Evolutionary conservation across 2,113 vertebrate species (phyloP).

Genomic region (Ochotona curzoniae): DNA sequence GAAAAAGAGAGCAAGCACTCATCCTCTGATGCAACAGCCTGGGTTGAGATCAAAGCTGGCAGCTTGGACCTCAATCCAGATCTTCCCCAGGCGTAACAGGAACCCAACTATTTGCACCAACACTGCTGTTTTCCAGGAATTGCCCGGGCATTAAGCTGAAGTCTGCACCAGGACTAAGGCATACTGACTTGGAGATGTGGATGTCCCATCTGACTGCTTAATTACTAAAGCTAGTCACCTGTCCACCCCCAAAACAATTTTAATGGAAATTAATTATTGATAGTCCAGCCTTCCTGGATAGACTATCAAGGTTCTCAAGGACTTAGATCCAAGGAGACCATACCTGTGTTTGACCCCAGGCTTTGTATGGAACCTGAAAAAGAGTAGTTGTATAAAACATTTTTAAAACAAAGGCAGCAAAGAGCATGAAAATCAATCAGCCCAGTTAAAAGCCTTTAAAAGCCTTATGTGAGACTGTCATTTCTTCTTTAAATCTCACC

Average conservation of each 20-base stretch:
- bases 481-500: not conserved
- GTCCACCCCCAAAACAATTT: not conserved
- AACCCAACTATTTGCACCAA: no score
- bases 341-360: not conserved
- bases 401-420: slow-evolving; percentile 25
- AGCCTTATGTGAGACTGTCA: not conserved
- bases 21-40: no score
- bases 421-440: slow-evolving; percentile 9
- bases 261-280: slow-evolving; percentile 42
- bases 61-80: no score
- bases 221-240: no score
- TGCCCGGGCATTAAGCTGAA: no score
- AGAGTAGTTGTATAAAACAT: not conserved
- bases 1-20: no score
- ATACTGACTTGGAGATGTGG: no score
- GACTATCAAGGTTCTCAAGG: not conserved
- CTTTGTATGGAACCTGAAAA: not conserved
- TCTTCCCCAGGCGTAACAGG: no score
- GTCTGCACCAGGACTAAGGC: no score
- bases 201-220: no score
- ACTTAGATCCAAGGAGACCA: not conserved
- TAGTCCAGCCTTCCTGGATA: not conserved
- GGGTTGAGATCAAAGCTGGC: no score
- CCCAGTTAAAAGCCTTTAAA: not conserved
- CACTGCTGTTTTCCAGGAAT: no score